These are phyloP conservation scores for Plecturocebus donacophilus DNA, from an alignment of 2,113 vertebrate species.

Conservation along the genomic window DNA sequence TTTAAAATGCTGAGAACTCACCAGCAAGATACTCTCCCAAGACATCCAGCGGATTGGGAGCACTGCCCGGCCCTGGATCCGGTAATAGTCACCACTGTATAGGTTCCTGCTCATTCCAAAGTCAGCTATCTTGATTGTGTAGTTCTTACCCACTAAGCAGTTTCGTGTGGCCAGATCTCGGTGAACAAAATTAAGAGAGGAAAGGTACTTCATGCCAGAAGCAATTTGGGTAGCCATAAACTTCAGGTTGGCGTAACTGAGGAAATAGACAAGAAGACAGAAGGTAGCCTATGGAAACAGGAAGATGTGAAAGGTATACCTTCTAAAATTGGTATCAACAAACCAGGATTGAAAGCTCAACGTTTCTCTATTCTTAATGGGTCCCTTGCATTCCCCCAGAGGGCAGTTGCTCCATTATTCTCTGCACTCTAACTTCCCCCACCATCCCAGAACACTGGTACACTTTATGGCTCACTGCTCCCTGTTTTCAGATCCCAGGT, in stretches of 20 bases:
- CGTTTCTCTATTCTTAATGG: not conserved
- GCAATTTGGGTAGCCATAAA: constrained; percentile 95
- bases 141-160: constrained; percentile 95
- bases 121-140: constrained; percentile 98
- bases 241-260: constrained; percentile 89
- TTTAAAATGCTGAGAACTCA: constrained; percentile 67
- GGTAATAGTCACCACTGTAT: constrained; percentile 97
- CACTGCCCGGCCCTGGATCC: constrained; percentile 96
- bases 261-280: not conserved
- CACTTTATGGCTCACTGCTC: not conserved
- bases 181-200: constrained; percentile 97
- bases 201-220: constrained; percentile 98
- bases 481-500: not conserved
- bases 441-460: not conserved
- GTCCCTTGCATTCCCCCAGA: not conserved
- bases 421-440: not conserved
- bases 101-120: constrained; percentile 99
- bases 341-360: not conserved
- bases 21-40: constrained; percentile 98
- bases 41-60: constrained; percentile 99
- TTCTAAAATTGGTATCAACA: not conserved
- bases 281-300: not conserved
- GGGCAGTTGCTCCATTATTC: not conserved
- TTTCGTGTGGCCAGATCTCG: constrained; percentile 98
- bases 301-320: not conserved